These are phyloP conservation scores for Cephalopholis sonnerati DNA, from an alignment of 2,113 vertebrate genomes.

Conservation along the genomic window DNA sequence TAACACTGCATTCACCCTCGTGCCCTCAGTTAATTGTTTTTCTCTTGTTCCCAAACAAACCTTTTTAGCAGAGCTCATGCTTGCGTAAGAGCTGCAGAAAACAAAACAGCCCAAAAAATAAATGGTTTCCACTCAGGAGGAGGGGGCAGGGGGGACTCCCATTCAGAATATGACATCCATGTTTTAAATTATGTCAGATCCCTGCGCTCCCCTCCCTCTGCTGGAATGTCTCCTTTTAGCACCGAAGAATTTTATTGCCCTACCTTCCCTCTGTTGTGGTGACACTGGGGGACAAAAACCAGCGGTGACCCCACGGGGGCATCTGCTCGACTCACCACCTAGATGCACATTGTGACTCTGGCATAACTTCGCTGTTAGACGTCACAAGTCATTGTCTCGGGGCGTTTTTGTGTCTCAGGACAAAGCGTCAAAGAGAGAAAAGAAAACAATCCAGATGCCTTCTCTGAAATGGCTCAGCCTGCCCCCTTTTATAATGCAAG, in stretches of 20 bases:
- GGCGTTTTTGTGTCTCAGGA: conserved; percentile 74
- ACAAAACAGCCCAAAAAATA: conserved; percentile 41
- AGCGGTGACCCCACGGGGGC: conserved; percentile 68
- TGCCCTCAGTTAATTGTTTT: conserved; percentile 23
- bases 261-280: conserved; percentile 60
- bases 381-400: conserved; percentile 77
- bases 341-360: conserved; percentile 74
- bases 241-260: conserved; percentile 71
- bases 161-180: conserved; percentile 72
- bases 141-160: not conserved
- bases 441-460: conserved; percentile 72
- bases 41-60: conserved; percentile 7
- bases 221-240: conserved; percentile 69
- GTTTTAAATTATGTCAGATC: conserved; percentile 78
- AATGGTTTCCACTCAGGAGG: conserved; percentile 35
- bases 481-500: conserved; percentile 72
- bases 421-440: conserved; percentile 76
- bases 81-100: conserved; percentile 36
- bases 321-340: conserved; percentile 58
- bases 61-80: conserved; percentile 25
- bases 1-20: not conserved
- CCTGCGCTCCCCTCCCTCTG: conserved; percentile 33
- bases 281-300: conserved; percentile 69
- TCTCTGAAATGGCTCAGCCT: conserved; percentile 54
- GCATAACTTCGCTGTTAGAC: conserved; percentile 73